Conservation (phyloP, 92 coral and sea anemone genomes). For the Plumapathes pennacea region DNA sequence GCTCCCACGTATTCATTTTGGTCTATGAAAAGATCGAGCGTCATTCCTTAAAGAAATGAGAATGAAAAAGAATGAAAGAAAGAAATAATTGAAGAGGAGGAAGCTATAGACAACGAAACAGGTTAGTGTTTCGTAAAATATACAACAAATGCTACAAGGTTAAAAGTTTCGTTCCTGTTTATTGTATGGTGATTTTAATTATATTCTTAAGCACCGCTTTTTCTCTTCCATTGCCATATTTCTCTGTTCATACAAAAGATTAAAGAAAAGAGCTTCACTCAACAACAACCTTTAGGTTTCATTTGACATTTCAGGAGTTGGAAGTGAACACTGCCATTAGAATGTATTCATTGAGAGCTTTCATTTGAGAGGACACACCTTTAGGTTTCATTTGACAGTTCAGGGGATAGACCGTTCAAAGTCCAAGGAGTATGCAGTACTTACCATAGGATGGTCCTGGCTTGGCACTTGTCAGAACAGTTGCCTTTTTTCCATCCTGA, state of each 20-base stretch:
- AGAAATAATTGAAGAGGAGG: neutral
- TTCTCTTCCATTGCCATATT: too few relatives aligned
- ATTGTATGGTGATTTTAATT: neutral
- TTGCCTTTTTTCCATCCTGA: conserved; percentile 20
- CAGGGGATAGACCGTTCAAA: too few relatives aligned
- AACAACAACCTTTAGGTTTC: too few relatives aligned
- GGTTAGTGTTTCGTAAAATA: neutral
- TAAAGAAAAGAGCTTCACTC: too few relatives aligned
- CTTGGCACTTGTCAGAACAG: conserved; percentile 53
- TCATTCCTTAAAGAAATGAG: conserved; percentile 54
- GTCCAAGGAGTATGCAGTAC: too few relatives aligned
- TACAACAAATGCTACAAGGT: neutral
- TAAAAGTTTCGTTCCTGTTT: neutral
- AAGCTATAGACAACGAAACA: neutral
- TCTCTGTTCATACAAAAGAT: too few relatives aligned
- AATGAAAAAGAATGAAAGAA: neutral
- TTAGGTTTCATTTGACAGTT: too few relatives aligned
- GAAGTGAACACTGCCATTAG: too few relatives aligned
- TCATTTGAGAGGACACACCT: too few relatives aligned
- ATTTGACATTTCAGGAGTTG: too few relatives aligned
- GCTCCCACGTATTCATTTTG: conserved; percentile 75
- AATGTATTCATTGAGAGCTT: too few relatives aligned
- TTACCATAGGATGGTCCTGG: conserved; percentile 81
- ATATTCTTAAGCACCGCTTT: too few relatives aligned
- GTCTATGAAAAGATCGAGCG: conserved; percentile 74